Conservation (phyloP, 2,888 invertebrate genomes). For the Ommatoiulus sabulosus region DNA sequence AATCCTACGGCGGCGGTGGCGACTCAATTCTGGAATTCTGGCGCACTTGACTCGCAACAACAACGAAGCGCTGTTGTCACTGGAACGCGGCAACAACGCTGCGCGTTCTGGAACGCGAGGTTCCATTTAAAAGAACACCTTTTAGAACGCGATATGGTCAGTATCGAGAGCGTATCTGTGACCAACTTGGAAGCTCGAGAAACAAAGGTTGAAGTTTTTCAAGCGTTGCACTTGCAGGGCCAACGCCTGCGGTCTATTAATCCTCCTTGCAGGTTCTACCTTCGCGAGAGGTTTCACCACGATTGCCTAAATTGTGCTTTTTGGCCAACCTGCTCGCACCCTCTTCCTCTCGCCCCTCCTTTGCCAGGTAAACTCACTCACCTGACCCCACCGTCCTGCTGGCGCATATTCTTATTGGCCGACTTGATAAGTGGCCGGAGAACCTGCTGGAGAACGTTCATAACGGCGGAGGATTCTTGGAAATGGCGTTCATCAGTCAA, state of each 20-base stretch:
- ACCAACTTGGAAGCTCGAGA: not conserved
- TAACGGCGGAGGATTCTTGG: not conserved
- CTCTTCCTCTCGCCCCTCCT: not conserved
- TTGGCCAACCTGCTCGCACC: not conserved
- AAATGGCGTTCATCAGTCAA: too few species aligned
- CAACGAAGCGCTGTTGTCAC: not conserved
- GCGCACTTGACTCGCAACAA: too few species aligned
- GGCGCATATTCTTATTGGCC: not conserved
- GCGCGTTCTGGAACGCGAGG: not conserved
- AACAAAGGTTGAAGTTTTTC: not conserved
- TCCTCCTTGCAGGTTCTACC: slow-evolving; percentile 18
- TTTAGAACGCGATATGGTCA: not conserved
- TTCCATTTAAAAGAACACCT: not conserved
- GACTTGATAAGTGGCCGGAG: not conserved
- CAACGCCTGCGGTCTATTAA: not conserved
- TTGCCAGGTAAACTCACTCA: not conserved
- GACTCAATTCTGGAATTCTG: too few species aligned
- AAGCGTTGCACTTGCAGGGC: not conserved
- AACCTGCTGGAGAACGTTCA: not conserved
- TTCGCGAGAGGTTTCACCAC: not conserved
- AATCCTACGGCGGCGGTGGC: not conserved
- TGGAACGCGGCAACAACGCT: not conserved
- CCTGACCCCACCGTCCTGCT: not conserved
- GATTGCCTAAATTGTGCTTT: not conserved
- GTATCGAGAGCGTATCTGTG: not conserved